phyloP scores from a whole-genome alignment of 2,113 vertebrate genomes.

The Atractosteus spatula region DNA sequence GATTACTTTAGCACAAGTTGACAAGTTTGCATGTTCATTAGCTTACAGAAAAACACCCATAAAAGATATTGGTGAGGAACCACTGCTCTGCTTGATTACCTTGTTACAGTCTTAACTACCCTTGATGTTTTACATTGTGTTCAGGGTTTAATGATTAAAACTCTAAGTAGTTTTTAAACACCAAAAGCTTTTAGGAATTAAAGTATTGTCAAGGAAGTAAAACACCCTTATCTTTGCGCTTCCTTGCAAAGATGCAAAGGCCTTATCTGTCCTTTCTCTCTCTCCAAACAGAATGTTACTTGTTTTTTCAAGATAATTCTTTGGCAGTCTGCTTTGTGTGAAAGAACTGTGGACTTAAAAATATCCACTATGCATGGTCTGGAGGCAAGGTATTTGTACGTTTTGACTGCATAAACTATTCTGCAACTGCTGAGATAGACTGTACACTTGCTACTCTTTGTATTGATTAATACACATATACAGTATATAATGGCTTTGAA shows the following conservation, averaged over 20 bases:
- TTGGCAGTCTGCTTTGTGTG: not conserved
- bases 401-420: too few species aligned
- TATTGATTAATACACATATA: too few species aligned
- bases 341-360: too few species aligned
- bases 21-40: too few species aligned
- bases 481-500: too few species aligned
- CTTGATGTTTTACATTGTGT: not conserved
- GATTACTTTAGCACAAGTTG: too few species aligned
- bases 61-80: not conserved
- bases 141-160: not conserved
- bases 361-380: too few species aligned
- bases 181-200: slow-evolving; percentile 6
- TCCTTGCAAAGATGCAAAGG: not conserved
- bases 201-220: not conserved
- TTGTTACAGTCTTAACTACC: not conserved
- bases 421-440: too few species aligned
- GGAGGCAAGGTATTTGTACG: too few species aligned
- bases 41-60: too few species aligned
- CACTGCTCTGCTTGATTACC: not conserved
- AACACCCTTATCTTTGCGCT: not conserved
- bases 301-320: not conserved
- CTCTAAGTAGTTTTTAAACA: not conserved
- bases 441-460: too few species aligned
- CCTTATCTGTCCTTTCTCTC: not conserved
- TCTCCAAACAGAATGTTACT: not conserved